Evolutionary conservation across 2,888 invertebrate genomes (phyloP).

Genomic region (Hyppa rectilinea): DNA sequence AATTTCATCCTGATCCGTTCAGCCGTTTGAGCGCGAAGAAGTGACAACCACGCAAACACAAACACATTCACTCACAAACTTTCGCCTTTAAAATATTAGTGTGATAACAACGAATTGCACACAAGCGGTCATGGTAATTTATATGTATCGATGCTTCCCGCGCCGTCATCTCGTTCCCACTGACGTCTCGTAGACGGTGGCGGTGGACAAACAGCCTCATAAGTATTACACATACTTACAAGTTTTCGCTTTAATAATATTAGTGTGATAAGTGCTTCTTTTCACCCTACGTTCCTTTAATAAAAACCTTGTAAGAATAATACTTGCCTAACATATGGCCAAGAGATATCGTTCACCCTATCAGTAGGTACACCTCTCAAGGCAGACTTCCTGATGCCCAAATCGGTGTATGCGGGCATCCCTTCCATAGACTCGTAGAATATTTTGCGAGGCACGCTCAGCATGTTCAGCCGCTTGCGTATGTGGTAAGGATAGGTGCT

Average conservation of each 20-base stretch:
- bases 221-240: no score
- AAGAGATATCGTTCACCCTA: constrained; percentile 49
- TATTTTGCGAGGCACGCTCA: constrained; percentile 41
- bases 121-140: background rate
- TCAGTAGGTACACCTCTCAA: constrained; percentile 29
- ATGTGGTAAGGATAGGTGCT: constrained; percentile 51
- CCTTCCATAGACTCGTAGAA: constrained; percentile 45
- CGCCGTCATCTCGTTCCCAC: background rate
- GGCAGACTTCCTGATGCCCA: constrained; percentile 47
- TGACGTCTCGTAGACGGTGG: background rate
- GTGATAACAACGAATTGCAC: no score
- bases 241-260: no score
- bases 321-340: constrained; percentile 49
- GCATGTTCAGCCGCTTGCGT: constrained; percentile 27
- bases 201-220: background rate
- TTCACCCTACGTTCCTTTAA: background rate
- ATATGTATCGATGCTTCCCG: background rate
- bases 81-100: no score
- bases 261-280: no score
- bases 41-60: no score
- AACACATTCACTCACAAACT: no score
- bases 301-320: background rate
- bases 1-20: no score
- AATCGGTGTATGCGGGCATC: constrained; percentile 37
- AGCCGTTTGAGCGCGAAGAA: no score